These are phyloP conservation scores for Mechanitis mazaeus DNA, from an alignment of 2,888 invertebrate species.

Conservation along the genomic window DNA sequence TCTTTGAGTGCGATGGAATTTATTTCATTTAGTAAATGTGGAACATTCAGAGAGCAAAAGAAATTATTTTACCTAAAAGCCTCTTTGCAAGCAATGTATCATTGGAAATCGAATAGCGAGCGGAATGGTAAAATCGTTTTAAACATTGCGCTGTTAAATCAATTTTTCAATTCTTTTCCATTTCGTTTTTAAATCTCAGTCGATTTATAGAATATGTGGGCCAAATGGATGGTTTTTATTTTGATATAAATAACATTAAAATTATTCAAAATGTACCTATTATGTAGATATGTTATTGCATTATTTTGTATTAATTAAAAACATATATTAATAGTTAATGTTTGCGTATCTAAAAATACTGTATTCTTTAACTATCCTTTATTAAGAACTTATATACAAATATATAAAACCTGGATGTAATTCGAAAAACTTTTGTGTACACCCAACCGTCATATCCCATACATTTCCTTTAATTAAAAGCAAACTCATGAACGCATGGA, in stretches of 20 bases:
- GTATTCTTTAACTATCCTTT: too few species aligned
- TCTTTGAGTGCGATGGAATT: not conserved
- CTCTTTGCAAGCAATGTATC: constrained; percentile 30
- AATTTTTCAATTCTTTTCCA: constrained; percentile 30
- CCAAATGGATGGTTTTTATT: not conserved
- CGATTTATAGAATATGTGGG: constrained; percentile 21
- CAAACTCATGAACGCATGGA: constrained; percentile 51
- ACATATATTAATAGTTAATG: too few species aligned
- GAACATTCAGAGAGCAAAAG: constrained; percentile 5
- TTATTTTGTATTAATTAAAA: too few species aligned
- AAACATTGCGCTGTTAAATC: constrained; percentile 29
- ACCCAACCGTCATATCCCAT: constrained; percentile 24
- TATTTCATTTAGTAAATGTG: constrained; percentile 1
- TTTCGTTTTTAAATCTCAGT: constrained; percentile 26
- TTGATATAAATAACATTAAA: constrained; percentile 1
- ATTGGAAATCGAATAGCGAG: constrained; percentile 25
- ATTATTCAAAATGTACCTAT: not conserved
- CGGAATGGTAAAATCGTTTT: constrained; percentile 29
- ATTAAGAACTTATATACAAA: too few species aligned
- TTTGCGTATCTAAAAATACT: too few species aligned
- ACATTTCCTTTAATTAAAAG: constrained; percentile 66
- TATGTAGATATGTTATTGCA: too few species aligned
- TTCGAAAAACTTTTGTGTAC: constrained; percentile 17
- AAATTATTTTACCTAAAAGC: constrained; percentile 22
- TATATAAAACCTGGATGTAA: not conserved